phyloP scores from a whole-genome alignment of 2,113 vertebrate species.

The Chitala chitala region DNA sequence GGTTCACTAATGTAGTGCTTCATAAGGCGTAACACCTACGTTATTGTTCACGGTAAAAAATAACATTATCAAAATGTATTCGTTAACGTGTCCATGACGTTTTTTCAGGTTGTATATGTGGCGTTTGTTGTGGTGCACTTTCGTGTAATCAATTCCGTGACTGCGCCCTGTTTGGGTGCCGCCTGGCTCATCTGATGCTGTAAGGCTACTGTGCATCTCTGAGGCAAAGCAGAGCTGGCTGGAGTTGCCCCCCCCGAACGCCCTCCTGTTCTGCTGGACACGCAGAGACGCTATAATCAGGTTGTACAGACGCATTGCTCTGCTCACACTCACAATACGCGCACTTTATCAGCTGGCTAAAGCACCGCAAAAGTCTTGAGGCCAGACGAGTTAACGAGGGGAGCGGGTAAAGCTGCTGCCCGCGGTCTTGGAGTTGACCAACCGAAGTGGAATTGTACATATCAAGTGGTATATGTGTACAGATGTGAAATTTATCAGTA shows the following conservation, averaged over 20 bases:
- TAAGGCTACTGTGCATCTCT: not conserved
- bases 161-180: not conserved
- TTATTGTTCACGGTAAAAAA: too few relatives aligned
- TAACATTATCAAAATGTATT: constrained; percentile 1
- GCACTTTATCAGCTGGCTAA: not conserved
- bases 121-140: not conserved
- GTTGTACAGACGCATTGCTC: not conserved
- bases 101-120: not conserved
- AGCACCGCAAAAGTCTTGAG: not conserved
- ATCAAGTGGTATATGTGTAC: not conserved
- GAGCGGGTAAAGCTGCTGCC: not conserved
- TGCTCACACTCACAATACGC: not conserved
- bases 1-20: not conserved
- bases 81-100: not conserved
- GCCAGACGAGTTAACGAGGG: not conserved
- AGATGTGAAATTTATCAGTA: not conserved
- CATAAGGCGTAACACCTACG: not conserved
- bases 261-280: not conserved
- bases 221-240: not conserved
- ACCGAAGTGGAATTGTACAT: not conserved
- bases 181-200: not conserved
- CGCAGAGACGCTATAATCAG: not conserved
- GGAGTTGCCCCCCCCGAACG: not conserved
- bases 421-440: not conserved
- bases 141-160: not conserved